A percentile compares a stretch with the other conserved stretches of the same genome.
Conservation (phyloP, 2,797 vertebrate genomes). For the Percopsis omiscomaycus region DNA sequence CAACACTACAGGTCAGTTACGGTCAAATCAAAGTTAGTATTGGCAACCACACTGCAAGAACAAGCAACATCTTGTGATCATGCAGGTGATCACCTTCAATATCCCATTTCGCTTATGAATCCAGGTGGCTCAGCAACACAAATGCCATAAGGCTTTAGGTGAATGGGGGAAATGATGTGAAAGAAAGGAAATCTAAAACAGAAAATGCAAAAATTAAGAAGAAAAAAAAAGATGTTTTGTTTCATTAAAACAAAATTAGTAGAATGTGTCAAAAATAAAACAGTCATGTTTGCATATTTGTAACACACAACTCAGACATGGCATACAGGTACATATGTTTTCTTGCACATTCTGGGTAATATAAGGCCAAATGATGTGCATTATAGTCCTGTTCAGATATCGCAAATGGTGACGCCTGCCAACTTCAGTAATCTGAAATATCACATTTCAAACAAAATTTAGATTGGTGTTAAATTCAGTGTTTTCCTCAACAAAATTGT, state of each 20-base stretch:
- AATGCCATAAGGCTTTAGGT: conserved; percentile 82
- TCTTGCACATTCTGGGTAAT: background rate
- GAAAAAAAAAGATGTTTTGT: conserved; percentile 24
- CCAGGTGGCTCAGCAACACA: conserved; percentile 80
- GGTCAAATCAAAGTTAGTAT: conserved; percentile 11
- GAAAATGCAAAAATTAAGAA: conserved; percentile 51
- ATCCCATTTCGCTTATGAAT: conserved; percentile 84
- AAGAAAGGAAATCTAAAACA: conserved; percentile 58
- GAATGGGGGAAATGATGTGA: conserved; percentile 58
- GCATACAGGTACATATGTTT: background rate
- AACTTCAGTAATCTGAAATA: conserved; percentile 20
- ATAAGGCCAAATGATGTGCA: too few species aligned
- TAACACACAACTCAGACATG: conserved; percentile 18
- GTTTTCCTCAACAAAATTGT: background rate
- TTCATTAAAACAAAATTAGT: conserved; percentile 21
- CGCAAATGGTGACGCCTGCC: conserved; percentile 17
- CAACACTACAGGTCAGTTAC: background rate
- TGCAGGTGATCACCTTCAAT: conserved; percentile 87
- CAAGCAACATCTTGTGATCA: conserved; percentile 57
- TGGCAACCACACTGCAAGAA: conserved; percentile 33
- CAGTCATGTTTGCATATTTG: conserved; percentile 5
- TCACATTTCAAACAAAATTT: background rate
- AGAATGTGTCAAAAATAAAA: background rate
- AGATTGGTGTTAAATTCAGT: background rate
- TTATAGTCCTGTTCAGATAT: conserved; percentile 41